These are phyloP conservation scores for Harpegnathos saltator DNA, from an alignment of 1,140 invertebrate genomes.

Conservation along the genomic window DNA sequence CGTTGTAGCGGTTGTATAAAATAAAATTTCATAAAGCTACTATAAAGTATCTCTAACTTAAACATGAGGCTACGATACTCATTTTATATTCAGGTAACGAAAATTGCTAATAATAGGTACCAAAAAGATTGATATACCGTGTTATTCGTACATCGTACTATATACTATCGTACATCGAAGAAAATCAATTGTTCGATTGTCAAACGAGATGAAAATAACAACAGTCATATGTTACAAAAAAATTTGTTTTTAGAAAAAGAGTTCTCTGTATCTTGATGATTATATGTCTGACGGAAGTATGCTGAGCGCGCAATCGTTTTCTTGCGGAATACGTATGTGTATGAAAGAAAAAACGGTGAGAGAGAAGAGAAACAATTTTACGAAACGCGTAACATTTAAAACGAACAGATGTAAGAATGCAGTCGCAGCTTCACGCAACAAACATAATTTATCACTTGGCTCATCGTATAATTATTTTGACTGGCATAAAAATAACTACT, in stretches of 20 bases:
- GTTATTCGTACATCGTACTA: no score
- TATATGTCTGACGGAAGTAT: background rate
- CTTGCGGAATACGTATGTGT: background rate
- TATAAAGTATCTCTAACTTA: constrained; percentile 19
- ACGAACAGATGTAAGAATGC: constrained; percentile 23
- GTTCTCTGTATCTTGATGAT: background rate
- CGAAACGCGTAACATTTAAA: background rate
- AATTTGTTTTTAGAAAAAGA: constrained; percentile 1
- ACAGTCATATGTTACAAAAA: background rate
- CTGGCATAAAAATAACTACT: constrained; percentile 59
- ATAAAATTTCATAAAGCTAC: background rate
- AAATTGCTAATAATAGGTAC: background rate
- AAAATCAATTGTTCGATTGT: constrained; percentile 1
- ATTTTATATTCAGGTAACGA: constrained; percentile 11
- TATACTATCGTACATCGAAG: background rate
- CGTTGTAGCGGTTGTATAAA: constrained; percentile 23
- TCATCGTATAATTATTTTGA: constrained; percentile 36
- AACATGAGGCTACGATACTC: background rate
- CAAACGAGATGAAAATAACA: background rate
- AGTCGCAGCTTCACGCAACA: background rate
- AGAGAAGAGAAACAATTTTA: background rate
- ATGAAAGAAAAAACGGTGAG: background rate
- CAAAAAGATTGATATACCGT: background rate
- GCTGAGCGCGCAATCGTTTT: background rate
- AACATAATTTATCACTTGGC: constrained; percentile 32